Conservation (phyloP, 2,888 invertebrate species). For the Chloroclysta siterata region DNA sequence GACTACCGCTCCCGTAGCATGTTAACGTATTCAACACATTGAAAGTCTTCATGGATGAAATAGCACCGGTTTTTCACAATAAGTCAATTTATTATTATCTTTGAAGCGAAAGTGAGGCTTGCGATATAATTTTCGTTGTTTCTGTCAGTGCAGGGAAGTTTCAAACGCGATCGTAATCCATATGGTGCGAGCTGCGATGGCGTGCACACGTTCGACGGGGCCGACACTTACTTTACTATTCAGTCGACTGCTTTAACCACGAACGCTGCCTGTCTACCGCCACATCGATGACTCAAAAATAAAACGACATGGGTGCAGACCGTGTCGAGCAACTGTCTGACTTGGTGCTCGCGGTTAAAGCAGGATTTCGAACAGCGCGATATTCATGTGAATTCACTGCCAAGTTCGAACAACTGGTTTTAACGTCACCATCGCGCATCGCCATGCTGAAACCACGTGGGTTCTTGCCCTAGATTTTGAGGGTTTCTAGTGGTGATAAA, state of each 20-base stretch:
- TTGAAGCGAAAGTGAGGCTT: slow-evolving; percentile 3
- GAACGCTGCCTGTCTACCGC: slow-evolving; percentile 65
- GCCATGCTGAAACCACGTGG: slow-evolving; percentile 65
- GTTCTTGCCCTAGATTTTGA: slow-evolving; percentile 58
- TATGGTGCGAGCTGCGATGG: slow-evolving; percentile 46
- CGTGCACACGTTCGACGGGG: slow-evolving; percentile 56
- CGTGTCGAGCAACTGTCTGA: slow-evolving; percentile 39
- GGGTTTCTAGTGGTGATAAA: slow-evolving; percentile 44
- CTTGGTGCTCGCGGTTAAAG: slow-evolving; percentile 43
- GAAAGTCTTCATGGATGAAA: slow-evolving; percentile 30
- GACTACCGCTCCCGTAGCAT: slow-evolving; percentile 49
- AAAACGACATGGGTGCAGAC: slow-evolving; percentile 57
- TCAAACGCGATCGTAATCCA: slow-evolving; percentile 59
- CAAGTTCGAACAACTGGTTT: slow-evolving; percentile 79
- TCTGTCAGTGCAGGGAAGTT: slow-evolving; percentile 34
- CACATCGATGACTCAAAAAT: slow-evolving; percentile 51
- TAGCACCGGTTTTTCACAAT: slow-evolving; percentile 12
- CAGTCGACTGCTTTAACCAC: slow-evolving; percentile 67
- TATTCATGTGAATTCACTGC: slow-evolving; percentile 66
- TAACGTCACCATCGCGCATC: slow-evolving; percentile 56
- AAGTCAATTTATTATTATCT: slow-evolving; percentile 9
- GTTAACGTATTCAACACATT: slow-evolving; percentile 68
- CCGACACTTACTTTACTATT: slow-evolving; percentile 71
- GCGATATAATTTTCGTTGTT: slow-evolving; percentile 18
- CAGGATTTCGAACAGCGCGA: slow-evolving; percentile 34